These are phyloP conservation scores for Sclerurus mexicanus DNA, from an alignment of 2,113 vertebrate species.

Conservation along the genomic window DNA sequence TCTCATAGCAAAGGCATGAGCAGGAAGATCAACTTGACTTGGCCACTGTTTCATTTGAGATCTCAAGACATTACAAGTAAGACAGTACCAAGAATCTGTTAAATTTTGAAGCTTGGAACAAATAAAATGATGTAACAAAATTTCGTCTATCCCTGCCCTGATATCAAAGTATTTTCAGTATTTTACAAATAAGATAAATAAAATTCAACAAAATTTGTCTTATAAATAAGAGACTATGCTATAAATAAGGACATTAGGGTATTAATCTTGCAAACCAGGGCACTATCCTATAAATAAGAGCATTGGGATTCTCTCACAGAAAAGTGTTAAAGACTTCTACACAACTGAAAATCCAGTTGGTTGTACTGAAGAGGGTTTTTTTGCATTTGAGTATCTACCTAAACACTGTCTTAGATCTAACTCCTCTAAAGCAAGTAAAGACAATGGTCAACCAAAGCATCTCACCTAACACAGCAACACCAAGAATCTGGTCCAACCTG, in stretches of 20 bases:
- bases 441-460: not conserved
- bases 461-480: not conserved
- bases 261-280: not conserved
- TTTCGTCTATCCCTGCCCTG: not conserved
- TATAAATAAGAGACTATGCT: not conserved
- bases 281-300: not conserved
- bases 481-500: not conserved
- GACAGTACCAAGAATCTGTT: not conserved
- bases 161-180: not conserved
- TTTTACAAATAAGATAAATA: not conserved
- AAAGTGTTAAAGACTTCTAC: not conserved
- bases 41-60: not conserved
- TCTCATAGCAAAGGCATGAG: conserved; percentile 45
- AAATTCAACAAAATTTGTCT: not conserved
- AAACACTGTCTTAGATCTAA: not conserved
- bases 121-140: not conserved
- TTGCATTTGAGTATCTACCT: not conserved
- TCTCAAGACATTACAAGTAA: conserved; percentile 18
- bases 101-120: not conserved
- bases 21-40: conserved; percentile 48
- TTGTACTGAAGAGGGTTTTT: not conserved
- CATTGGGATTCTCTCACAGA: not conserved
- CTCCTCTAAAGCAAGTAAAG: not conserved
- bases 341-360: not conserved
- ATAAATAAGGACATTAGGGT: not conserved